Conservation (phyloP, 2,113 vertebrate genomes). For the Alouatta palliata region DNA sequence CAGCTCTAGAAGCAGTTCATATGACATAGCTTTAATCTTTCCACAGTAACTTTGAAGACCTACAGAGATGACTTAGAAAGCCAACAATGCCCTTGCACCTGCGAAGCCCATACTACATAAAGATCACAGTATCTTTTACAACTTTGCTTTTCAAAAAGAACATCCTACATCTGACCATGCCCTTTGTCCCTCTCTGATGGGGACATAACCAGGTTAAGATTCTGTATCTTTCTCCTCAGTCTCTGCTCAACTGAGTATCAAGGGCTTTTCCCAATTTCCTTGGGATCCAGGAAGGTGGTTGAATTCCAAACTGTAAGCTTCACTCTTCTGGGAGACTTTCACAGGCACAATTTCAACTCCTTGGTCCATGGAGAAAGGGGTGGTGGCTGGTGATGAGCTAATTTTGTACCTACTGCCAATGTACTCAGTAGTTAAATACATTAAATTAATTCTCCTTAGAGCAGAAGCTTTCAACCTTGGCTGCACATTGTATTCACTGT, state of each 20-base stretch:
- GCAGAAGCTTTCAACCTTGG: constrained; percentile 65
- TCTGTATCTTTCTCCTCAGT: neutral
- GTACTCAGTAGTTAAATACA: constrained; percentile 69
- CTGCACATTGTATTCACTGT: constrained; percentile 71
- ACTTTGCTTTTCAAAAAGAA: neutral
- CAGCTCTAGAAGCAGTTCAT: neutral
- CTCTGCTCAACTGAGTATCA: neutral
- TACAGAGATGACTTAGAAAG: neutral
- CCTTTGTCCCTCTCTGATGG: neutral
- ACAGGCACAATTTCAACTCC: neutral
- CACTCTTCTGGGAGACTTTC: constrained; percentile 4
- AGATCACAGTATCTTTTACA: neutral
- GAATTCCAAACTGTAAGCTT: constrained; percentile 11
- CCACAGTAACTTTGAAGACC: neutral
- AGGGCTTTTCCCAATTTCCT: neutral
- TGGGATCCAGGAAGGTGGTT: neutral
- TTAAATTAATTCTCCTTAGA: constrained; percentile 74
- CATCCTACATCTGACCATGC: neutral
- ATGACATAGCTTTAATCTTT: neutral
- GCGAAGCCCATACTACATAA: neutral
- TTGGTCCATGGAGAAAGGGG: constrained; percentile 44
- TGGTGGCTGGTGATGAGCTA: constrained; percentile 20
- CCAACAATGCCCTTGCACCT: neutral
- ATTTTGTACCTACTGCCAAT: constrained; percentile 69
- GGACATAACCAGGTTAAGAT: neutral